Evolutionary conservation across 2,113 vertebrate genomes (phyloP), one percentile per base, ranked within the genome.

Genomic region (Prolemur simus): DNA sequence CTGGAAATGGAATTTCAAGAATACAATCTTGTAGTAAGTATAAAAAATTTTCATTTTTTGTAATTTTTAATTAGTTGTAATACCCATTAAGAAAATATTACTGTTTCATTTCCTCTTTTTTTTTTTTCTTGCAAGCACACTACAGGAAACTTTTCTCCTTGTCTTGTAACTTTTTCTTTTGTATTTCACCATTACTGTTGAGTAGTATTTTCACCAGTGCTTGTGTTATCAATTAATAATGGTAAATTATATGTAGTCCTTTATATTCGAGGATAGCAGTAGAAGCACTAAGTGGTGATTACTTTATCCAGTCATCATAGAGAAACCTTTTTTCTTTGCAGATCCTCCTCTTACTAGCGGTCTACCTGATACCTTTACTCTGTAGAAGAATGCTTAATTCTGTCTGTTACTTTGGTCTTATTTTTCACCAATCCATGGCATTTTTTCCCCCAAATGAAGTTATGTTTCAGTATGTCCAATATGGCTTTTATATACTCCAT

Each of bases 11-110:
- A 52, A 98, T 99, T 54, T 98, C 99, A 91, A 99, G 99, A 97
- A 99, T 99, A 97, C 99, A 99, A 92, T 99, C 99, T 0, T 99
- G 99, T 97, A 99, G 99, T 99, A 99, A 99, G 99, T 98, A 32
- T 14, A 83, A 34, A 3, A 37, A 2, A 20, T 54, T 45, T 77
- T 63, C 15, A 13, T 9, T n/a, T 47, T 47, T 45, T 47, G 3
- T 80, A 27, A 20, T 76, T 86, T 81, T 69, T 32, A 78, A 15
- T 74, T 74, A 73, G 13, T 74, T 34, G 1, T 64, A 37, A 66
- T 6, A 29, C 4, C 4, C 4, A 34, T 82, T 54, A 87, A 49
- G 63, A 89, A 88, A 56, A 32, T 34, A 32, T 3, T 71, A 39
- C 23, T 80, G 7, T 83, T 77, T 23, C 12, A n/a, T 63, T 42